Base-by-base conservation (phyloP, 2,113 vertebrate species). In the Lophochroa leadbeateri region DNA sequence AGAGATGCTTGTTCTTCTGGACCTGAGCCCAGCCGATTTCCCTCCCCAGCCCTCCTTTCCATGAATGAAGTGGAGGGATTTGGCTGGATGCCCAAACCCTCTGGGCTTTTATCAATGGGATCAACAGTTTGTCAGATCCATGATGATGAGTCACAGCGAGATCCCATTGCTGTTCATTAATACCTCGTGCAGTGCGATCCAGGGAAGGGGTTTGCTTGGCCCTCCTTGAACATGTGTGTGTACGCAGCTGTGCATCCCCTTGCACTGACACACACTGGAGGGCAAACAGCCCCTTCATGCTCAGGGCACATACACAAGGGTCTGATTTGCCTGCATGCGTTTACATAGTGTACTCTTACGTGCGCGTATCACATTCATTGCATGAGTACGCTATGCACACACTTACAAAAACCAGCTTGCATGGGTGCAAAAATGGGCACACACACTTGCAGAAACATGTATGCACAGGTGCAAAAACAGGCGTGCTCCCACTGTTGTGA, bases 101-200 rank as follows among this genome's bases (percentile, higher is more conserved):
- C 91, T 0, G 18, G 80, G 96, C 84, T 97, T 98, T 96, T 95
- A 96, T 98, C 97, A 97, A 87, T 97, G 95, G 92, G 82, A 93
- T 94, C 94, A 94, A 94, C 46, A 76, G 83, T 95, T 97, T 94
- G 86, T 97, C 87, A 63, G 95, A 52, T 72, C 82, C 2, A 11
- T 19, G 82, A 23, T 57, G 91, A 89, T 92, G 96, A 97, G 95
- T 91, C 96, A 83, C 61, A 17, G 92, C 0, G 7, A 83, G 95
- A 96, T 97, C 96, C 75, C 33, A 2, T 96, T 63, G 29, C 94
- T 47, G 81, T 68, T 46, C 17, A 33, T 63, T 55, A 65, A 39
- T 50, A 9, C 85, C 79, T 93, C 1, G 2, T 0, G 0, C 4
- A 41, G 70, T 27, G 58, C 65, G 52, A 37, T 46, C 64, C 1